A percentile compares a stretch with the other conserved stretches of the same genome.
Conservation (phyloP, 2,888 invertebrate species). For the Plagodis dolabraria region DNA sequence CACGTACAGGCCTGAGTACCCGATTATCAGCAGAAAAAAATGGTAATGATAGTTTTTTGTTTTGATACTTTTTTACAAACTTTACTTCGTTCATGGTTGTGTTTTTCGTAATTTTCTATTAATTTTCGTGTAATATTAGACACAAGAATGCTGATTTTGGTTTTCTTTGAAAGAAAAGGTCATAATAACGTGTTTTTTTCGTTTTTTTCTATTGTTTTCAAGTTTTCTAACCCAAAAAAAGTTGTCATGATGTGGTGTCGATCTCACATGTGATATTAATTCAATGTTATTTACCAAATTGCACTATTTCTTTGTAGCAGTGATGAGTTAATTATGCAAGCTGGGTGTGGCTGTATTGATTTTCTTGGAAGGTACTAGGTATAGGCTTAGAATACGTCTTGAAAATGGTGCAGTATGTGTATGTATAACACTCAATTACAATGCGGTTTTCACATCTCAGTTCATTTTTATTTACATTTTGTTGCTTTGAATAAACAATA, state of each 20-base stretch:
- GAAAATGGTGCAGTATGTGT: slow-evolving; percentile 71
- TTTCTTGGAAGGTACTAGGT: slow-evolving; percentile 83
- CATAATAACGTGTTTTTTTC: slow-evolving; percentile 58
- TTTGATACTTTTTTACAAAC: slow-evolving; percentile 84
- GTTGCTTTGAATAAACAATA: slow-evolving; percentile 7
- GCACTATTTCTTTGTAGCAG: slow-evolving; percentile 52
- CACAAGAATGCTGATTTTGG: slow-evolving; percentile 26
- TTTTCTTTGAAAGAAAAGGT: slow-evolving; percentile 27
- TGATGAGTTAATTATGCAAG: slow-evolving; percentile 78
- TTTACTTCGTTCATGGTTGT: slow-evolving; percentile 67
- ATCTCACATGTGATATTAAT: slow-evolving; percentile 75
- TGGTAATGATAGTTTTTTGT: slow-evolving; percentile 86
- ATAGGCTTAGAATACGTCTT: slow-evolving; percentile 76
- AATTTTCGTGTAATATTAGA: slow-evolving; percentile 37
- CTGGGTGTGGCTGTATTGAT: slow-evolving; percentile 85
- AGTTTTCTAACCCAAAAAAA: slow-evolving; percentile 82
- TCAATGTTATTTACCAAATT: slow-evolving; percentile 59
- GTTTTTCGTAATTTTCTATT: slow-evolving; percentile 56
- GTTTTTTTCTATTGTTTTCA: slow-evolving; percentile 79
- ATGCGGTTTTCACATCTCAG: slow-evolving; percentile 58
- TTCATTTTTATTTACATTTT: slow-evolving; percentile 45
- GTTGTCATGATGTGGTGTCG: slow-evolving; percentile 71
- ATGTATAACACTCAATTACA: slow-evolving; percentile 60
- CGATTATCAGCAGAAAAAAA: slow-evolving; percentile 66
- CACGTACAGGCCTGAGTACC: slow-evolving; percentile 38